A percentile compares a stretch with the other conserved stretches of the same genome.
phyloP scores from a whole-genome alignment of 2,797 vertebrate genomes.

The Labroides dimidiatus region DNA sequence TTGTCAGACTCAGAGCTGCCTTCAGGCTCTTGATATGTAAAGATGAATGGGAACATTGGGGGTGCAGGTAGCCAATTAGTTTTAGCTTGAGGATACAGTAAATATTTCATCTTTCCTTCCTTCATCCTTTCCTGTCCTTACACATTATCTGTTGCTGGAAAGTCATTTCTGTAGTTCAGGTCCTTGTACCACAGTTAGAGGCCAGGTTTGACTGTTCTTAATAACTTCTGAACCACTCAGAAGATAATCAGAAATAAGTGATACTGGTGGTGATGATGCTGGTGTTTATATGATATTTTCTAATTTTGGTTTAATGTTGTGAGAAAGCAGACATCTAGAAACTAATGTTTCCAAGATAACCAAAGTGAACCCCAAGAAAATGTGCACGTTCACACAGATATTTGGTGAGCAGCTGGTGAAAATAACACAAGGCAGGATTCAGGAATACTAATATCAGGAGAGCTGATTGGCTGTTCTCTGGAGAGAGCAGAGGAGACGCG shows the following conservation, averaged over 20 bases:
- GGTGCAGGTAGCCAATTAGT: slow-evolving; percentile 19
- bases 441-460: slow-evolving; percentile 59
- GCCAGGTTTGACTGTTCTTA: slow-evolving; percentile 11
- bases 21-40: slow-evolving; percentile 15
- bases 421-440: slow-evolving; percentile 50
- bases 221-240: slow-evolving; percentile 21
- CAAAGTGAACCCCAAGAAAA: slow-evolving; percentile 66
- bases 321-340: slow-evolving; percentile 55
- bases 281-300: slow-evolving; percentile 26
- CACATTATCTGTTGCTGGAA: slow-evolving; percentile 5
- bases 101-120: slow-evolving; percentile 8
- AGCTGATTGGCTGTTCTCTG: slow-evolving; percentile 54
- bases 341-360: slow-evolving; percentile 63
- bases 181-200: neutral
- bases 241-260: slow-evolving; percentile 31
- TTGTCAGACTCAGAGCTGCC: slow-evolving; percentile 17
- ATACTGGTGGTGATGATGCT: slow-evolving; percentile 22
- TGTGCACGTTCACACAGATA: slow-evolving; percentile 61
- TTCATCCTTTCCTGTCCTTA: neutral
- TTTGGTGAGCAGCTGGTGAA: slow-evolving; percentile 61
- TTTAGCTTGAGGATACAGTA: slow-evolving; percentile 19
- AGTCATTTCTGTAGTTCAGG: neutral
- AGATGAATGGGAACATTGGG: slow-evolving; percentile 28
- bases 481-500: slow-evolving; percentile 5
- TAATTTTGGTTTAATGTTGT: slow-evolving; percentile 58